Evolutionary conservation across 2,888 invertebrate species (phyloP).

Genomic region (Drosophila neotestacea): DNA sequence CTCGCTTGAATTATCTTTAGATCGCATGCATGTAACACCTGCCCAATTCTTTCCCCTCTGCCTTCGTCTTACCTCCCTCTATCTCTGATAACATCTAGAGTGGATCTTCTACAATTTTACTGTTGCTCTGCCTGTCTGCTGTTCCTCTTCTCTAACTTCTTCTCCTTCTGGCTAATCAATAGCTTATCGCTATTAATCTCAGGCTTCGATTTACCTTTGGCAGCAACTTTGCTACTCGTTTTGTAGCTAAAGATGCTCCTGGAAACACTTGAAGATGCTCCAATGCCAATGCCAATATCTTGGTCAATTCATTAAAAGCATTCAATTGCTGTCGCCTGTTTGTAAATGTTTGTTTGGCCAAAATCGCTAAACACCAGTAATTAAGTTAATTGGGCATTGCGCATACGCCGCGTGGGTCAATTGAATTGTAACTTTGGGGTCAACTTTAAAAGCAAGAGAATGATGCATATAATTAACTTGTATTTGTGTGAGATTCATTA

Average conservation of each 20-base stretch:
- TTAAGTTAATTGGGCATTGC: conserved; percentile 68
- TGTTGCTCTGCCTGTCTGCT: conserved; percentile 41
- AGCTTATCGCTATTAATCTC: conserved; percentile 82
- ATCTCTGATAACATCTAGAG: conserved; percentile 67
- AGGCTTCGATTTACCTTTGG: conserved; percentile 80
- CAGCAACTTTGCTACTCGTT: conserved; percentile 77
- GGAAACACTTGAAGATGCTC: conserved; percentile 19
- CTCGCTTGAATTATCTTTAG: conserved; percentile 70
- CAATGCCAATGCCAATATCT: conserved; percentile 11
- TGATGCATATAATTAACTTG: background rate
- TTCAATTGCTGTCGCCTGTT: conserved; percentile 79
- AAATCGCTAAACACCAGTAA: conserved; percentile 56
- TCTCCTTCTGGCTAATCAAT: conserved; percentile 66
- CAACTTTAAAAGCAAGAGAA: conserved; percentile 20
- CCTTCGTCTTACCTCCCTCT: background rate
- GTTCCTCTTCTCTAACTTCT: background rate
- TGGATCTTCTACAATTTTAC: conserved; percentile 64
- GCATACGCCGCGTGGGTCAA: conserved; percentile 71
- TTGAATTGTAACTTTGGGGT: conserved; percentile 22
- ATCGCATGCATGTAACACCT: conserved; percentile 79
- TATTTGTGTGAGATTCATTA: background rate
- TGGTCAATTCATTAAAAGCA: conserved; percentile 71
- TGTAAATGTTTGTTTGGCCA: conserved; percentile 71
- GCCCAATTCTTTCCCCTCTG: conserved; percentile 26
- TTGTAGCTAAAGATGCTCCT: conserved; percentile 46